Percentiles rank a stretch among this genome's conserved stretches.
Evolutionary conservation across 2,113 vertebrate genomes (phyloP).

Genomic region (Pterocles burchelli): DNA sequence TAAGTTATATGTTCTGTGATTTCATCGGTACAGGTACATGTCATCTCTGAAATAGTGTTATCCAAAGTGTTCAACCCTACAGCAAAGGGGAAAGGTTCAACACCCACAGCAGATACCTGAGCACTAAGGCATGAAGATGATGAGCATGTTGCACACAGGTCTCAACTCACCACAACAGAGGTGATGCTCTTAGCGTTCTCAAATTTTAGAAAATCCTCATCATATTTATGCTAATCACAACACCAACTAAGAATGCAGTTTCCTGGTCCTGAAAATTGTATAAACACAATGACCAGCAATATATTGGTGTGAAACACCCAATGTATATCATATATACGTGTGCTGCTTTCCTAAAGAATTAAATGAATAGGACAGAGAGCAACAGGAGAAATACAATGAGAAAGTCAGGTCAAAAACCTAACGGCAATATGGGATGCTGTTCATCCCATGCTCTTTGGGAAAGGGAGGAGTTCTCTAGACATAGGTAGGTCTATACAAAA

Average conservation of each 20-base stretch:
- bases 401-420: not conserved
- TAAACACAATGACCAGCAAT: not conserved
- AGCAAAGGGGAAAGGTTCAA: not conserved
- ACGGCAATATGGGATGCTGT: not conserved
- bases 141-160: not conserved
- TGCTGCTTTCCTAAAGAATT: not conserved
- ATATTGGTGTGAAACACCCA: no score
- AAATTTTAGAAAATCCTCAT: not conserved
- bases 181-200: not conserved
- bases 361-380: not conserved
- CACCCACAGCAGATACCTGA: not conserved
- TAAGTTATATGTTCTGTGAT: constrained; percentile 30
- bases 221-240: not conserved
- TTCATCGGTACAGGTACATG: constrained; percentile 10
- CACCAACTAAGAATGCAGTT: rapidly evolving
- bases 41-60: constrained; percentile 40
- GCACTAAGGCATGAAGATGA: not conserved
- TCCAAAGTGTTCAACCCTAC: constrained; percentile 9
- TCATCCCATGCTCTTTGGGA: not conserved
- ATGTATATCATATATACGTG: no score
- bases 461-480: not conserved
- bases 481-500: not conserved
- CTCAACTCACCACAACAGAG: not conserved
- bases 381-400: not conserved
- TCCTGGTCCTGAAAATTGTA: not conserved